Percentiles rank a stretch among this genome's conserved stretches.
Evolutionary conservation across 2,888 invertebrate genomes (phyloP).

Genomic region (Volucella inanis): DNA sequence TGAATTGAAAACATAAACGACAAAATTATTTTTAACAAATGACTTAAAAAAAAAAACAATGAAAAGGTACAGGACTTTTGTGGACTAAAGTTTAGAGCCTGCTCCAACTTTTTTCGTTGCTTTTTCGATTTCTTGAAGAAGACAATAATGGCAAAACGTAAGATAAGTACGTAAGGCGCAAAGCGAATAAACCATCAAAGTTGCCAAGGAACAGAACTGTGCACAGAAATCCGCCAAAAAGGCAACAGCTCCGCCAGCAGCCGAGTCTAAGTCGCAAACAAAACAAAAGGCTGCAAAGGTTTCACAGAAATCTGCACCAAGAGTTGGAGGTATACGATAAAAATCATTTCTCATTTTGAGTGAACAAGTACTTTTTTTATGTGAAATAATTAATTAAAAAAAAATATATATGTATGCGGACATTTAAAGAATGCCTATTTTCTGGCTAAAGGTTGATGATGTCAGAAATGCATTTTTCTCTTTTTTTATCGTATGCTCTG

Average conservation of each 20-base stretch:
- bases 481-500: too few relatives aligned
- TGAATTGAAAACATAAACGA: too few relatives aligned
- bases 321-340: slow-evolving; percentile 99
- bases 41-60: too few relatives aligned
- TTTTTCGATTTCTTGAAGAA: too few relatives aligned
- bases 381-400: slow-evolving; percentile 52
- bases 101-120: rapidly evolving
- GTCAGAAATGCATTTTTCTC: too few relatives aligned
- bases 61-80: too few relatives aligned
- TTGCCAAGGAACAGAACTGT: slow-evolving; percentile 98
- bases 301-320: slow-evolving; percentile 93
- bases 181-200: slow-evolving; percentile 98
- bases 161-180: slow-evolving; percentile 99
- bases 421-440: too few relatives aligned
- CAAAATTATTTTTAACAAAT: not conserved
- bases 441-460: too few relatives aligned
- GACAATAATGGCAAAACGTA: slow-evolving; percentile 96
- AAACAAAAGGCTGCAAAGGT: slow-evolving; percentile 96
- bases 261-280: slow-evolving; percentile 90
- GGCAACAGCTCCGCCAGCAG: slow-evolving; percentile 87
- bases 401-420: not conserved
- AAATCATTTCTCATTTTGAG: slow-evolving; percentile 71
- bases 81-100: too few relatives aligned
- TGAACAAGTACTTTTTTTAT: slow-evolving; percentile 60
- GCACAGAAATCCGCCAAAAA: slow-evolving; percentile 94